Conservation (phyloP, 2,888 invertebrate genomes). For the Cryptosula pallasiana region DNA sequence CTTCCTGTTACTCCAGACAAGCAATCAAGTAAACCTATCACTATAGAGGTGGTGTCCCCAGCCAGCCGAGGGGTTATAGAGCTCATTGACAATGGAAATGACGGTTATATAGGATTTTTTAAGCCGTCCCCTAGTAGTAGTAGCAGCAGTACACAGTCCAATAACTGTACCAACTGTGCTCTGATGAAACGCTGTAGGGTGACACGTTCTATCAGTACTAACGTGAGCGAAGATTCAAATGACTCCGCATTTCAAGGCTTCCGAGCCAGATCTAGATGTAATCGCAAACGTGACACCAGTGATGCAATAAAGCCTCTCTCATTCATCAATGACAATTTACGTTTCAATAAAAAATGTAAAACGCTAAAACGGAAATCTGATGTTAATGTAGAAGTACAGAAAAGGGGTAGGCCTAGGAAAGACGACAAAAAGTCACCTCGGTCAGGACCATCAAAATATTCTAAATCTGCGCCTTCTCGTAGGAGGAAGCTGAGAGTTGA, state of each 20-base stretch:
- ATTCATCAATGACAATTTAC: background rate
- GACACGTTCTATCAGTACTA: conserved; percentile 1
- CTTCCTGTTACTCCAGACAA: background rate
- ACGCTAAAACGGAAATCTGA: too few relatives aligned
- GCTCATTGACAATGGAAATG: background rate
- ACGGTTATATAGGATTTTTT: background rate
- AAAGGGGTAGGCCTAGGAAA: background rate
- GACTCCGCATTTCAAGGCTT: conserved; percentile 18
- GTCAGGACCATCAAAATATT: background rate
- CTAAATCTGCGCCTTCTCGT: background rate
- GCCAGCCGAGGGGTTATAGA: background rate
- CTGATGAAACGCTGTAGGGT: background rate
- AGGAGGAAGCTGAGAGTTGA: too few relatives aligned
- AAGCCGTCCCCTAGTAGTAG: background rate
- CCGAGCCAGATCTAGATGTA: background rate
- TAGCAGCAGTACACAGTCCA: background rate
- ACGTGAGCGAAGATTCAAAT: conserved; percentile 6
- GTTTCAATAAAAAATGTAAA: background rate
- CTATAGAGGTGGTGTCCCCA: conserved; percentile 8
- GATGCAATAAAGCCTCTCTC: background rate
- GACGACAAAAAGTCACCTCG: background rate
- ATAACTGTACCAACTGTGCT: background rate
- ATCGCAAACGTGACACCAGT: background rate
- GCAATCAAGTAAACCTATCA: background rate
- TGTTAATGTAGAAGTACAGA: background rate